phyloP scores from a whole-genome alignment of 2,888 invertebrate species.

The Meloe dianella region DNA sequence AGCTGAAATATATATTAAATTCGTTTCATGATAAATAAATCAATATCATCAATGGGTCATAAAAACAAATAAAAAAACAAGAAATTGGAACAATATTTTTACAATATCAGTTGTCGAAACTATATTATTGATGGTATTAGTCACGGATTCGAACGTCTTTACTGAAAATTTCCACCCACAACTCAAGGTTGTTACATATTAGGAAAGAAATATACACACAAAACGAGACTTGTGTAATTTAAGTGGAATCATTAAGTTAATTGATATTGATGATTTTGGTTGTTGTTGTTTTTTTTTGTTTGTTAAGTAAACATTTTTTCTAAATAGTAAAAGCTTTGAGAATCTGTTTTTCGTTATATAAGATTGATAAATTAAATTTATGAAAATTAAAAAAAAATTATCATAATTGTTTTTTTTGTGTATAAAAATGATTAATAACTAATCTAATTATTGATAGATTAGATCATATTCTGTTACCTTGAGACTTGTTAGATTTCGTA shows the following conservation, averaged over 20 bases:
- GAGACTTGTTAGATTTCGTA: neutral
- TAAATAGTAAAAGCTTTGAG: neutral
- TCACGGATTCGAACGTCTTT: conserved; percentile 24
- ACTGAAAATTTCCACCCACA: conserved; percentile 32
- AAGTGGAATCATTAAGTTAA: neutral
- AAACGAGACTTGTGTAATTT: conserved; percentile 24
- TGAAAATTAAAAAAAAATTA: too few species aligned
- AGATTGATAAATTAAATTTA: neutral
- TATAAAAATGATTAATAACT: neutral
- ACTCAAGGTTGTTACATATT: conserved; percentile 29
- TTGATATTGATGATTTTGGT: conserved; percentile 10
- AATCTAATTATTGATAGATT: conserved; percentile 1
- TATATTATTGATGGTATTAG: conserved; percentile 26
- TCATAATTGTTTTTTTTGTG: too few species aligned
- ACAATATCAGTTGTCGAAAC: too few species aligned
- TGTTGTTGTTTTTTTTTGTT: too few species aligned
- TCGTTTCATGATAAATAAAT: too few species aligned
- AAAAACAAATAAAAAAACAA: too few species aligned
- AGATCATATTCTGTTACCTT: neutral
- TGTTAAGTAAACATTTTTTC: neutral
- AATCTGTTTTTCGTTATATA: neutral
- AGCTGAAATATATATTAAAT: too few species aligned
- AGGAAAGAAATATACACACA: neutral
- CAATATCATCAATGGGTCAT: too few species aligned
- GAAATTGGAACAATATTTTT: too few species aligned